A percentile compares a stretch with the other conserved stretches of the same genome.
phyloP scores from a whole-genome alignment of 2,888 invertebrate species.

The Atrina japonica region DNA sequence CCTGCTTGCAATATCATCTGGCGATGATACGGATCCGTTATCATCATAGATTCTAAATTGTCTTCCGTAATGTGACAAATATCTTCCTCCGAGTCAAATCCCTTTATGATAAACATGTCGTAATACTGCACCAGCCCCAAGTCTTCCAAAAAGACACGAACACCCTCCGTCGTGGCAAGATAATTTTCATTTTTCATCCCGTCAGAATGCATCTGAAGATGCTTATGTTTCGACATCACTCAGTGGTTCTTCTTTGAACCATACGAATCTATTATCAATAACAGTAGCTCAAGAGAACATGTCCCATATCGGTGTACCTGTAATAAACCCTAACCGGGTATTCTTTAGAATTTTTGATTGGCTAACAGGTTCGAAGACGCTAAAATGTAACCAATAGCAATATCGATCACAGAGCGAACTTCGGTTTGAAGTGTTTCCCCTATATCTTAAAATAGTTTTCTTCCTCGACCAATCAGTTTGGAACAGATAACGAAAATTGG shows the following conservation, averaged over 20 bases:
- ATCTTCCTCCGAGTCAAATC: conserved; percentile 73
- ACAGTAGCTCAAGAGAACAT: too few relatives aligned
- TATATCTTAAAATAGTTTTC: not conserved
- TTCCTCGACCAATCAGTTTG: not conserved
- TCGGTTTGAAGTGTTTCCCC: conserved; percentile 19
- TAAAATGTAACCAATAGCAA: conserved; percentile 37
- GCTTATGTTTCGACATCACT: too few relatives aligned
- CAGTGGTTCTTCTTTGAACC: too few relatives aligned
- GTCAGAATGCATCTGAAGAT: not conserved
- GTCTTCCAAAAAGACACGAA: conserved; percentile 56
- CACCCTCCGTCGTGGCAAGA: conserved; percentile 58
- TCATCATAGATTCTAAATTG: conserved; percentile 70
- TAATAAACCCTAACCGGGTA: not conserved
- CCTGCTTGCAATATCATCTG: conserved; percentile 56
- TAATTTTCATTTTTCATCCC: conserved; percentile 37
- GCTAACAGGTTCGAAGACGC: conserved; percentile 26
- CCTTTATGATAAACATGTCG: conserved; percentile 72
- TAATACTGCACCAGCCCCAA: conserved; percentile 67
- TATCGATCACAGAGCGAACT: conserved; percentile 18
- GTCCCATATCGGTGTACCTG: too few relatives aligned
- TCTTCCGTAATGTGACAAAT: conserved; percentile 58
- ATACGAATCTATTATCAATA: too few relatives aligned
- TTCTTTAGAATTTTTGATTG: conserved; percentile 30
- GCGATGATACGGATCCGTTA: conserved; percentile 61
- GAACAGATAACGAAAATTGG: too few relatives aligned